These are phyloP conservation scores for Luperina nickerlii DNA, from an alignment of 2,888 invertebrate genomes.

Conservation along the genomic window DNA sequence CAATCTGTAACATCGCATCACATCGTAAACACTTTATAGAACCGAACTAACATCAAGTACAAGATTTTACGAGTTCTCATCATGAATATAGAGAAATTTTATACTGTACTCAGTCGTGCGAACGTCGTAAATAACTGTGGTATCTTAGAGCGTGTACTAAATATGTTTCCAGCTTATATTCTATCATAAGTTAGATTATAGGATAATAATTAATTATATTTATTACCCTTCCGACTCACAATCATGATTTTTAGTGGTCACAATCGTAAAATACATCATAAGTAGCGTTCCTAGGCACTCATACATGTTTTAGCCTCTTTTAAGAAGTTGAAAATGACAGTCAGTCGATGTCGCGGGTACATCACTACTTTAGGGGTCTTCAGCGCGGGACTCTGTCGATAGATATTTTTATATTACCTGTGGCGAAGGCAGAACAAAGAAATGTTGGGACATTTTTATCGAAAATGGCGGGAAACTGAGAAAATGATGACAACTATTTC, in stretches of 20 bases:
- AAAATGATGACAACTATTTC: slow-evolving; percentile 54
- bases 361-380: slow-evolving; percentile 73
- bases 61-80: slow-evolving; percentile 48
- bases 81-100: slow-evolving; percentile 45
- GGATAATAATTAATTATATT: slow-evolving; percentile 81
- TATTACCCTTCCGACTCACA: slow-evolving; percentile 89
- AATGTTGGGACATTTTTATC: slow-evolving; percentile 53
- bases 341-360: slow-evolving; percentile 79
- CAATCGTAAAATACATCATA: slow-evolving; percentile 87
- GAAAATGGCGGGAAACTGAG: slow-evolving; percentile 50
- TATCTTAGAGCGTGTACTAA: slow-evolving; percentile 53
- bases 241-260: slow-evolving; percentile 88
- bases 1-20: slow-evolving; percentile 29
- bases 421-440: slow-evolving; percentile 64
- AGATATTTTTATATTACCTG: slow-evolving; percentile 62
- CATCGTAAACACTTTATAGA: slow-evolving; percentile 44
- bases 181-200: slow-evolving; percentile 80
- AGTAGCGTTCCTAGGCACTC: slow-evolving; percentile 89
- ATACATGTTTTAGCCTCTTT: slow-evolving; percentile 85
- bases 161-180: slow-evolving; percentile 65
- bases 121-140: slow-evolving; percentile 15
- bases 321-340: slow-evolving; percentile 75
- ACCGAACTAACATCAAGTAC: slow-evolving; percentile 33
- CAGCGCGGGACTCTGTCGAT: slow-evolving; percentile 70
- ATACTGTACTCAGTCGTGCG: slow-evolving; percentile 38